These are phyloP conservation scores for Lycophotia porphyrea DNA, from an alignment of 2,888 invertebrate species.

Conservation along the genomic window DNA sequence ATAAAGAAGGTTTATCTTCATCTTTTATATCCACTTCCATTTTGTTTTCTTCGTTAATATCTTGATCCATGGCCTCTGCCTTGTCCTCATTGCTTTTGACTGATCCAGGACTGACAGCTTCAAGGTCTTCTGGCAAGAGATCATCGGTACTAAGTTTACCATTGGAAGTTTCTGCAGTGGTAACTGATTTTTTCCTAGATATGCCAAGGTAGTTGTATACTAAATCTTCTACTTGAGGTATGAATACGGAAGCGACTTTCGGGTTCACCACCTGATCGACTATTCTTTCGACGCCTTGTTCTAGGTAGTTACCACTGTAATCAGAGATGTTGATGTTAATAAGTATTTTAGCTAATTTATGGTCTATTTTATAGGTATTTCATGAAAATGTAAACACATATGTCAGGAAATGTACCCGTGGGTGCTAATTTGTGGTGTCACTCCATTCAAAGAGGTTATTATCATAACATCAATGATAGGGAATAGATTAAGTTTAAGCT, in stretches of 20 bases:
- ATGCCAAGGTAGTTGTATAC: constrained; percentile 96
- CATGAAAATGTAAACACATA: not conserved
- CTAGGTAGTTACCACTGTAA: constrained; percentile 95
- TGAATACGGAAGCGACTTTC: constrained; percentile 96
- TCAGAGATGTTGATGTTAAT: constrained; percentile 58
- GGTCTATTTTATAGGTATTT: not conserved
- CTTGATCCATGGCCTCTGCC: constrained; percentile 77
- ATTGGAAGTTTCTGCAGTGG: constrained; percentile 79
- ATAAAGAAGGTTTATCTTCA: constrained; percentile 54
- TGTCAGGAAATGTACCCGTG: not conserved
- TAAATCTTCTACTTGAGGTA: constrained; percentile 97
- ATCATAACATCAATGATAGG: not conserved
- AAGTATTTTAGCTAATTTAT: not conserved
- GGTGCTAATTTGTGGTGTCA: not conserved
- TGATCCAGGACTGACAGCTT: constrained; percentile 95
- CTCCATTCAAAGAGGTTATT: not conserved
- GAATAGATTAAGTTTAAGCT: not conserved
- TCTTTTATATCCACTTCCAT: constrained; percentile 77
- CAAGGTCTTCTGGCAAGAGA: constrained; percentile 93
- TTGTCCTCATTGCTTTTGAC: constrained; percentile 91
- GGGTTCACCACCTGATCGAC: constrained; percentile 99
- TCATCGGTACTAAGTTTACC: constrained; percentile 83
- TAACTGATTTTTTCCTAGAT: constrained; percentile 91
- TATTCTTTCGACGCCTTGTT: constrained; percentile 97
- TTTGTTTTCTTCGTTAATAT: constrained; percentile 67